Evolutionary conservation across 2,888 invertebrate species (phyloP).

Genomic region (Ischnura elegans): DNA sequence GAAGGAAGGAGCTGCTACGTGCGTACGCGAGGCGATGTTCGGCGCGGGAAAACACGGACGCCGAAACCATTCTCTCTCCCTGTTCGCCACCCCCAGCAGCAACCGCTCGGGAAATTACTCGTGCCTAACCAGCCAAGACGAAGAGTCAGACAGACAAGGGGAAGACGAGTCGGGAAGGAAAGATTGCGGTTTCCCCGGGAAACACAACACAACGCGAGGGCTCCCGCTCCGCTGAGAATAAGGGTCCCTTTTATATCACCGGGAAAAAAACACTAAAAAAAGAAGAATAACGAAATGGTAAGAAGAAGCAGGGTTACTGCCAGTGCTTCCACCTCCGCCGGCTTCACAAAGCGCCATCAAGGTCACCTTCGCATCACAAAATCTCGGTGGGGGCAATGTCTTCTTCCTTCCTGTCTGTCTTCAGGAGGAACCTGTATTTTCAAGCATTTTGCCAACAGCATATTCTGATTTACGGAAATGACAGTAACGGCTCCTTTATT

Average conservation of each 20-base stretch:
- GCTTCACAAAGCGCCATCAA: not conserved
- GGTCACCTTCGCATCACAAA: slow-evolving; percentile 35
- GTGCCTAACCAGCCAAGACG: slow-evolving; percentile 26
- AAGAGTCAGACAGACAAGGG: not conserved
- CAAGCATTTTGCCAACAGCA: too few relatives aligned
- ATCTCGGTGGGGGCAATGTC: not conserved
- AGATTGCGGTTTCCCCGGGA: slow-evolving; percentile 8
- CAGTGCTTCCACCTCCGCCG: not conserved
- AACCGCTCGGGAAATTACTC: slow-evolving; percentile 22
- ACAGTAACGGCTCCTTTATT: too few relatives aligned
- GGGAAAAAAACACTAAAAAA: not conserved
- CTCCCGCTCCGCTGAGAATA: not conserved
- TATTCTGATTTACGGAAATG: too few relatives aligned
- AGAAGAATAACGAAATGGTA: not conserved
- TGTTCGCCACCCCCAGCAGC: not conserved
- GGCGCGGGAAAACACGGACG: not conserved
- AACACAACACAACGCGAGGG: not conserved
- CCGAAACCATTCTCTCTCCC: not conserved
- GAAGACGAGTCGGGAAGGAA: not conserved
- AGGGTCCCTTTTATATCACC: not conserved
- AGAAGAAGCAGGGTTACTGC: not conserved
- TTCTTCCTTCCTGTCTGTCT: not conserved
- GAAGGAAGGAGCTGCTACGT: not conserved
- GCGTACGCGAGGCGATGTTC: not conserved
- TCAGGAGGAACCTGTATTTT: too few relatives aligned